These are phyloP conservation scores for Arion vulgaris DNA, from an alignment of 1,140 invertebrate species.

Conservation along the genomic window DNA sequence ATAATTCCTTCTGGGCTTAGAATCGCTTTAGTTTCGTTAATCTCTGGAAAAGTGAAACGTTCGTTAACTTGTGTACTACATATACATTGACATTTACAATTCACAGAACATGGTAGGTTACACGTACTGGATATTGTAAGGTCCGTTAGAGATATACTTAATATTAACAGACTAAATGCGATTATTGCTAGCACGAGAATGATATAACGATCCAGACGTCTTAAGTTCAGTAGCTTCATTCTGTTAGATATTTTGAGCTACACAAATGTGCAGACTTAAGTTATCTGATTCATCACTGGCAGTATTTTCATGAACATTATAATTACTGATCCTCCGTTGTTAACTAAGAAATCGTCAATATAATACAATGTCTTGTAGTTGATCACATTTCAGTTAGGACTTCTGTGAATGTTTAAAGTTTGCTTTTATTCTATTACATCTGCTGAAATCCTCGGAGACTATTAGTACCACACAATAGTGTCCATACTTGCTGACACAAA, in stretches of 20 bases:
- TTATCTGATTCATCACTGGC: background rate
- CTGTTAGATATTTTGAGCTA: background rate
- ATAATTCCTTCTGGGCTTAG: background rate
- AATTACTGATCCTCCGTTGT: background rate
- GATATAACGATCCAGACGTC: background rate
- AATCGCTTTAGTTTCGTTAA: background rate
- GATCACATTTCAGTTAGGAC: background rate
- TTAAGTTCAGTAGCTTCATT: background rate
- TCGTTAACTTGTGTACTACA: background rate
- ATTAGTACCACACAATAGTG: too few relatives aligned
- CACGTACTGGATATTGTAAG: too few relatives aligned
- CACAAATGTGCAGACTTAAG: background rate
- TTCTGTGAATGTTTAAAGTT: too few relatives aligned
- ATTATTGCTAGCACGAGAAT: background rate
- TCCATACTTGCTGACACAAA: too few relatives aligned
- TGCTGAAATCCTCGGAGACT: too few relatives aligned
- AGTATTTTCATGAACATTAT: background rate
- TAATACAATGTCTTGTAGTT: background rate
- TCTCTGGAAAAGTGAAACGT: slow-evolving; percentile 2
- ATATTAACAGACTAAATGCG: background rate
- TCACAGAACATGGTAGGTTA: background rate
- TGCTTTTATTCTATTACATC: too few relatives aligned
- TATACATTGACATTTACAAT: background rate
- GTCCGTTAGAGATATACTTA: background rate
- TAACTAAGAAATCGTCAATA: background rate